Base-by-base conservation (phyloP, 2,888 invertebrate species). In the Acronicta leporina region DNA sequence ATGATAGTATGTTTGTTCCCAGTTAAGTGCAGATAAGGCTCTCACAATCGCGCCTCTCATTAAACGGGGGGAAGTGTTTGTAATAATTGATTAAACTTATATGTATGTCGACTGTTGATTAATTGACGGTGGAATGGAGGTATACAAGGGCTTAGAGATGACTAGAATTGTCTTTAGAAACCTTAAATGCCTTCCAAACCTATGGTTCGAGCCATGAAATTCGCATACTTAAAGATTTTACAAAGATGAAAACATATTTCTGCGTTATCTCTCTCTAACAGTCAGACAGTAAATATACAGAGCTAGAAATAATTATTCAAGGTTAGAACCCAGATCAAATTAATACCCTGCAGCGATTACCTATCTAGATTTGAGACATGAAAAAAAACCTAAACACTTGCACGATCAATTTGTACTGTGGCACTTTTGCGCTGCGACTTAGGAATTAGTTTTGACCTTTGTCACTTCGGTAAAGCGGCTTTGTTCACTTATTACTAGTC, bases 31-130 rank as follows among this genome's bases (percentile, higher is more conserved):
- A 84, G 82, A 81, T 82, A 83, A 83, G 80, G 73, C 75, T 68
- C 64, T 75, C 74, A 81, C 79, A 83, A 82, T 79, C 81, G 76
- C 64, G 77, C 62, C 76, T 78, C 81, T 83, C 82, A 82, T 87
- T 85, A 86, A 80, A 82, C 81, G 79, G 61, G 81, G 75, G 83
- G 79, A 82, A 82, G 81, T 83, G 86, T 84, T 86, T 84, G 84
- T 86, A 84, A 86, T 88, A 88, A 88, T 87, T 89, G 87, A 89
- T 87, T 87, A 85, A 86, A 87, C 77, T 77, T 83, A 81, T 82
- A 80, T 71, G 63, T 73, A 60, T 68, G 75, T 77, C 71, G 72
- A 73, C 73, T 71, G 75, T 69, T 80, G 80, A 80, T 76, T 80
- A 80, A 77, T 79, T 72, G 68, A 67, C 63, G 52, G 59, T 61